These are phyloP conservation scores for Hippocampus zosterae DNA, from an alignment of 2,113 vertebrate genomes.

Conservation along the genomic window DNA sequence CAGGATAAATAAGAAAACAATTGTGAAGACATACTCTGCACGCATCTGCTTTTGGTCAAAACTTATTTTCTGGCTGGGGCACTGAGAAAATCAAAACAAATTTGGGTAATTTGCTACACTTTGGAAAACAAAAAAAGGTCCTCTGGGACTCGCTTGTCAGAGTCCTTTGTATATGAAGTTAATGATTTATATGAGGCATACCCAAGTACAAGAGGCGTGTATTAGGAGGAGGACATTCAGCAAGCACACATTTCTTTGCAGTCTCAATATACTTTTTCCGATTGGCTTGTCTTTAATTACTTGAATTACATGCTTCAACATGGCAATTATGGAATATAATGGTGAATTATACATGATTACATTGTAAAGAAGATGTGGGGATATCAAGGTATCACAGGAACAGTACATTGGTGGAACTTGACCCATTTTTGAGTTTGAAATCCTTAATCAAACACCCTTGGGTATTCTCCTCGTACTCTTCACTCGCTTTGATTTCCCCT, in stretches of 20 bases:
- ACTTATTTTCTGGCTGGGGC: neutral
- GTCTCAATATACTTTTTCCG: too few relatives aligned
- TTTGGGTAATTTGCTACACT: neutral
- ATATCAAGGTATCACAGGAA: too few relatives aligned
- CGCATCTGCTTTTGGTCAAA: neutral
- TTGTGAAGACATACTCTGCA: neutral
- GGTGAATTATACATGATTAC: too few relatives aligned
- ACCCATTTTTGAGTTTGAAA: constrained; percentile 14
- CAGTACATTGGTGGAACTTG: neutral
- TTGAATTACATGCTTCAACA: too few relatives aligned
- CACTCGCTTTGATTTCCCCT: constrained; percentile 16
- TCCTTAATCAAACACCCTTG: constrained; percentile 39
- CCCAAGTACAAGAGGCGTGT: too few relatives aligned
- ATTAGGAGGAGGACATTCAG: too few relatives aligned
- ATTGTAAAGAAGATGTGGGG: too few relatives aligned
- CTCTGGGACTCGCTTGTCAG: neutral
- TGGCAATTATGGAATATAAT: too few relatives aligned
- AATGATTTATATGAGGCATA: too few relatives aligned
- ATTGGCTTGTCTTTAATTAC: too few relatives aligned
- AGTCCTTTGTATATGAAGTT: neutral
- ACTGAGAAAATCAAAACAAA: constrained; percentile 17
- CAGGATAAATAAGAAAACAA: neutral
- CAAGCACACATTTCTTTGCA: too few relatives aligned
- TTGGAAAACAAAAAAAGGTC: neutral
- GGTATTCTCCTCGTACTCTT: constrained; percentile 13